A percentile compares a stretch with the other conserved stretches of the same genome.
Evolutionary conservation across 2,797 vertebrate genomes (phyloP).

Genomic region (Halcyon badia): DNA sequence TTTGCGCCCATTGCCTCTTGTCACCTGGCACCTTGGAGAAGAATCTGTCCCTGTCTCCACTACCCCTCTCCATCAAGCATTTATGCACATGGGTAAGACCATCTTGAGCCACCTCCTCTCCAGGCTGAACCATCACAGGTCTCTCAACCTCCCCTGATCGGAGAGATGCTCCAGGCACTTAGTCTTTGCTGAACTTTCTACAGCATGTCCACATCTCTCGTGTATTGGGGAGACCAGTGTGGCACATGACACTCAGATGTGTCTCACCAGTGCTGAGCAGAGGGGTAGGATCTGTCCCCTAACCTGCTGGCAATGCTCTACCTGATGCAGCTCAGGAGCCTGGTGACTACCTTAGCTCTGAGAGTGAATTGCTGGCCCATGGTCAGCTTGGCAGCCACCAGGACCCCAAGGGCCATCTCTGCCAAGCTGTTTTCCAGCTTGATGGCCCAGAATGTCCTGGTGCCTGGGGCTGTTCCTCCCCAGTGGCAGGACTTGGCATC

Average conservation of each 20-base stretch:
- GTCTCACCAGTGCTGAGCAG: neutral
- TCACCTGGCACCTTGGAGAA: neutral
- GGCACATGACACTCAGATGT: neutral
- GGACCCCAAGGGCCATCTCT: neutral
- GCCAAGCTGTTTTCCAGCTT: neutral
- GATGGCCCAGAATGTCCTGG: neutral
- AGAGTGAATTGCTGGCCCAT: neutral
- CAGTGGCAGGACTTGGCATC: neutral
- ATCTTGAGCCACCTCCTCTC: neutral
- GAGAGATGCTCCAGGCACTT: neutral
- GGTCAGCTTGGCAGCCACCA: neutral
- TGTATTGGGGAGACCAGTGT: neutral
- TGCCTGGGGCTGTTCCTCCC: neutral
- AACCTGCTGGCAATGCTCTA: fast-evolving
- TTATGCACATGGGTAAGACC: neutral
- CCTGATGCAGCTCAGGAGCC: neutral
- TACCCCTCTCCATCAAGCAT: neutral
- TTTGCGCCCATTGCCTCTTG: neutral
- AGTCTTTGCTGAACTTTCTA: neutral
- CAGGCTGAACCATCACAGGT: neutral
- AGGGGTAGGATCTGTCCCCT: neutral
- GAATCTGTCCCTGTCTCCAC: neutral
- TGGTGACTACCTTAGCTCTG: too few species aligned
- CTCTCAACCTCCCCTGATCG: neutral
- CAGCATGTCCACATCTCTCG: neutral